phyloP scores from a whole-genome alignment of 2,113 vertebrate genomes.

The Trinectes maculatus region DNA sequence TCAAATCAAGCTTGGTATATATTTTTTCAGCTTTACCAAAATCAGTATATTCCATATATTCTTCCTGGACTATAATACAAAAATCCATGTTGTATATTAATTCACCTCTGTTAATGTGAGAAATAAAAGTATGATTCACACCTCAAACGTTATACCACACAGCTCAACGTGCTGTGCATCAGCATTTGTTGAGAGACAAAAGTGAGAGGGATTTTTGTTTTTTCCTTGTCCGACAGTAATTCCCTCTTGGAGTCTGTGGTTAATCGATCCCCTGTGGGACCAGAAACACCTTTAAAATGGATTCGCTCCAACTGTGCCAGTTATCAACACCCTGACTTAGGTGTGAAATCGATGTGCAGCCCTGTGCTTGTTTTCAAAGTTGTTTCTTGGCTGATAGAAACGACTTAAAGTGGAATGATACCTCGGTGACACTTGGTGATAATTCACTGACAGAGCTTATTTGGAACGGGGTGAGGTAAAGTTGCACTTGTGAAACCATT shows the following conservation, averaged over 20 bases:
- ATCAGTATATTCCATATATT: no score
- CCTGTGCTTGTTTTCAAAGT: slow-evolving; percentile 38
- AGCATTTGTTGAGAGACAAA: not conserved
- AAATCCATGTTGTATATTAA: no score
- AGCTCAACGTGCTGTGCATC: no score
- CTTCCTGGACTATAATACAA: no score
- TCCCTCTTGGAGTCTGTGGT: not conserved
- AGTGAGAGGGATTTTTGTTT: not conserved
- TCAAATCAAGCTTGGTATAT: no score
- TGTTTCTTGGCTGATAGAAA: slow-evolving; percentile 12
- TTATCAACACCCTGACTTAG: slow-evolving; percentile 56
- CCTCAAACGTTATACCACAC: no score
- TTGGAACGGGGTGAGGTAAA: not conserved
- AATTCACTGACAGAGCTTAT: not conserved
- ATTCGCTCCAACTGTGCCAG: slow-evolving; percentile 41
- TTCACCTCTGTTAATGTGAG: no score
- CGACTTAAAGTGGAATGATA: not conserved
- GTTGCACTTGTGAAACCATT: not conserved
- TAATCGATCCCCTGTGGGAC: slow-evolving; percentile 34
- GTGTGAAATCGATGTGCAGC: slow-evolving; percentile 49
- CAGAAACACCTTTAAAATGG: slow-evolving; percentile 62
- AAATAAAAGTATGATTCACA: no score
- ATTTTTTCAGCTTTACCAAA: no score
- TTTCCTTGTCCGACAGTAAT: not conserved
- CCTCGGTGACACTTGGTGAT: not conserved